phyloP scores from a whole-genome alignment of 2,888 invertebrate species.

The Callyntrura sp. region DNA sequence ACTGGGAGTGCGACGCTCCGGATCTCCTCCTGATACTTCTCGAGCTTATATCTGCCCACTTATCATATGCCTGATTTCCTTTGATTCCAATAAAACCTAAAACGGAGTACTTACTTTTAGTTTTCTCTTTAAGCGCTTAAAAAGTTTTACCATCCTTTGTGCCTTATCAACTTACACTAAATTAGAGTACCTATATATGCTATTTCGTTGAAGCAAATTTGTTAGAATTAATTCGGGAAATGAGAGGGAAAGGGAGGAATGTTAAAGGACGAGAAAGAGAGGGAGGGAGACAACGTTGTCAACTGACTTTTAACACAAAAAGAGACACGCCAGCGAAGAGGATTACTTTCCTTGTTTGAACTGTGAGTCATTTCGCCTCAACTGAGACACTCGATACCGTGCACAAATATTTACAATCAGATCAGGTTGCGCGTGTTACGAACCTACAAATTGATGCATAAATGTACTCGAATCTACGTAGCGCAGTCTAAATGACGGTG shows the following conservation, averaged over 20 bases:
- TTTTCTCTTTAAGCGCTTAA: constrained; percentile 35
- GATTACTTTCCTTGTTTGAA: constrained; percentile 82
- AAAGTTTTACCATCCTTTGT: constrained; percentile 32
- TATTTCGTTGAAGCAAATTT: constrained; percentile 45
- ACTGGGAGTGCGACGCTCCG: background rate
- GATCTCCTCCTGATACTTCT: background rate
- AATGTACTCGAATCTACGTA: background rate
- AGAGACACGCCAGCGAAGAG: constrained; percentile 21
- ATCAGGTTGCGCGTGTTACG: constrained; percentile 58
- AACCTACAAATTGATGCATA: background rate
- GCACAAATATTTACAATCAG: constrained; percentile 79
- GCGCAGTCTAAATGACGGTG: background rate
- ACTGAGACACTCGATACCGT: constrained; percentile 77
- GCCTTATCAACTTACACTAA: constrained; percentile 42
- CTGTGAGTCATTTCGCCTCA: constrained; percentile 80
- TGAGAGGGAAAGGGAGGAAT: constrained; percentile 1
- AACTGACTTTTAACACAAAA: constrained; percentile 51
- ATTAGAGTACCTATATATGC: constrained; percentile 15
- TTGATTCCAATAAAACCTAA: constrained; percentile 38
- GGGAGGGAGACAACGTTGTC: background rate
- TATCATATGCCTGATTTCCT: constrained; percentile 65
- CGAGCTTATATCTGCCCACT: constrained; percentile 42
- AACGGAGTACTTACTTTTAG: background rate
- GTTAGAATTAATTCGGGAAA: constrained; percentile 5
- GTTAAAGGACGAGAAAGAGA: background rate